phyloP scores from a whole-genome alignment of 2,888 invertebrate species.

The Ophion costatus region DNA sequence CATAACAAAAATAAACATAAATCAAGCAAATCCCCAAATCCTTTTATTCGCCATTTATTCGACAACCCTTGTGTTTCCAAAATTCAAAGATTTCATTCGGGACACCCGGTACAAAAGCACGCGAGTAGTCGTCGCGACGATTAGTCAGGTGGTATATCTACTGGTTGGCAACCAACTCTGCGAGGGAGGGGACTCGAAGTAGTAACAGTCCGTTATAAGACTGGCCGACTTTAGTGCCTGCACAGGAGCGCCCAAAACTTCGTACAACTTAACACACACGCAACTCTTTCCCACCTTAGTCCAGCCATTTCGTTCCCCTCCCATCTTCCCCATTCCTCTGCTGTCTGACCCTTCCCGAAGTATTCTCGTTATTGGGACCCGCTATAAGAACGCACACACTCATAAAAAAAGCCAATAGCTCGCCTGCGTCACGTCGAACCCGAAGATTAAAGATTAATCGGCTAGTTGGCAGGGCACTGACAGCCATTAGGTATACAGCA shows the following conservation, averaged over 20 bases:
- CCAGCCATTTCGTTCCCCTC: constrained; percentile 1
- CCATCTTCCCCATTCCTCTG: not conserved
- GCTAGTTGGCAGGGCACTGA: constrained; percentile 49
- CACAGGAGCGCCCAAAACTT: constrained; percentile 33
- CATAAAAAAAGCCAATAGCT: constrained; percentile 15
- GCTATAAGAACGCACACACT: constrained; percentile 13
- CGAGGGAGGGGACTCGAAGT: constrained; percentile 32
- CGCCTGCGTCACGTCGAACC: constrained; percentile 31
- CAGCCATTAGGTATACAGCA: constrained; percentile 46
- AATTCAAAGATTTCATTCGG: constrained; percentile 10
- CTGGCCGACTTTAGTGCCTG: constrained; percentile 33
- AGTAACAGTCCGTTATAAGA: constrained; percentile 54
- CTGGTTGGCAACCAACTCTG: constrained; percentile 28
- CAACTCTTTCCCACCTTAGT: constrained; percentile 12
- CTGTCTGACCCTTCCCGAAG: constrained; percentile 3
- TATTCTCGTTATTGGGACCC: constrained; percentile 11
- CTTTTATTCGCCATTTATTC: not conserved
- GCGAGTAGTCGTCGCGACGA: constrained; percentile 50
- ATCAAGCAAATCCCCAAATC: not conserved
- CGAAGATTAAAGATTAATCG: constrained; percentile 60
- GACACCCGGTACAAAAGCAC: not conserved
- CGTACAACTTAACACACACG: constrained; percentile 40
- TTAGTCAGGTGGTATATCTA: constrained; percentile 51
- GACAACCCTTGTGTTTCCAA: not conserved
- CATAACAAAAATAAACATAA: not conserved